Evolutionary conservation across 2,888 invertebrate genomes (phyloP).

Genomic region (Stratiomys singularior): DNA sequence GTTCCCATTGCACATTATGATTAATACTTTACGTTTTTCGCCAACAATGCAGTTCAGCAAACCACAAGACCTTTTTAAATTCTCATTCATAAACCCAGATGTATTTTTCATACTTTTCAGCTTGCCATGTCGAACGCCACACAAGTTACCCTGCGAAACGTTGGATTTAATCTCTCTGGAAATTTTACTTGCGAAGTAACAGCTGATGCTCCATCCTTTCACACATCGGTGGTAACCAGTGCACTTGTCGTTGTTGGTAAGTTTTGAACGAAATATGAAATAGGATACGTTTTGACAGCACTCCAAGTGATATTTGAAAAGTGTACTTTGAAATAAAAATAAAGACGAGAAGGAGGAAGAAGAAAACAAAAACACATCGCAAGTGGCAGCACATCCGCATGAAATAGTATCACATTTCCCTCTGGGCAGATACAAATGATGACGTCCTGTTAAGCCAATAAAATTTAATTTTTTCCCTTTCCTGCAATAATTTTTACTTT

Average conservation of each 20-base stretch:
- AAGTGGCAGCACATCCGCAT: no score
- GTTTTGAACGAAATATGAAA: slow-evolving; percentile 57
- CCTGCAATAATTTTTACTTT: no score
- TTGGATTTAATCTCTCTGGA: slow-evolving; percentile 75
- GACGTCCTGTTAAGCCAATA: no score
- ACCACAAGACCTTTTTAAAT: neutral
- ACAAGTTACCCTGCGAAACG: slow-evolving; percentile 74
- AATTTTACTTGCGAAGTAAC: slow-evolving; percentile 79
- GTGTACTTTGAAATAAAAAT: neutral
- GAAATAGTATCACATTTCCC: no score
- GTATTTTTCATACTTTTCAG: slow-evolving; percentile 64
- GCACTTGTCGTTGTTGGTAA: slow-evolving; percentile 79
- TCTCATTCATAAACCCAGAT: neutral
- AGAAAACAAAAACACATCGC: neutral
- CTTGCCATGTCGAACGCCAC: slow-evolving; percentile 75
- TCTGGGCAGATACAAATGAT: no score
- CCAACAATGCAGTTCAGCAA: neutral
- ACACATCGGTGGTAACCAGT: slow-evolving; percentile 72
- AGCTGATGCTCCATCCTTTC: slow-evolving; percentile 75
- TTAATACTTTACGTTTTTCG: neutral
- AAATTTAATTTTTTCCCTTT: no score
- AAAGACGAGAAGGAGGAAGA: no score
- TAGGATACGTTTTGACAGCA: neutral
- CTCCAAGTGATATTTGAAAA: neutral
- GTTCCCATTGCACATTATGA: neutral